phyloP scores from a whole-genome alignment of 1,140 invertebrate species.

The Drosophila melanogaster region DNA sequence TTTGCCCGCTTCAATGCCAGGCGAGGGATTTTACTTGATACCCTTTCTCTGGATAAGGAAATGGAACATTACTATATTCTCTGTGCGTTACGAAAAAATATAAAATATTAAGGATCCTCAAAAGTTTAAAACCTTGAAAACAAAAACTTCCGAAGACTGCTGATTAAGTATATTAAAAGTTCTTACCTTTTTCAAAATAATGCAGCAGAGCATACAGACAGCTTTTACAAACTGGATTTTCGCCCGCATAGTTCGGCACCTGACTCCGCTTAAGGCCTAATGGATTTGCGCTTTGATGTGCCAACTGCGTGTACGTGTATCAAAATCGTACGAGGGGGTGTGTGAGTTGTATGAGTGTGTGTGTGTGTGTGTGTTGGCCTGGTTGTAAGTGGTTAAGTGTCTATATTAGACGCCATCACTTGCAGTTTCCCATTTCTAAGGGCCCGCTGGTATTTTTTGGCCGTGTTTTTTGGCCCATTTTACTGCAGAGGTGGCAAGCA shows the following conservation, averaged over 20 bases:
- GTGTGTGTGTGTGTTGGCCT: constrained; percentile 24
- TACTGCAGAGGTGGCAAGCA: constrained; percentile 51
- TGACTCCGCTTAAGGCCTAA: constrained; percentile 64
- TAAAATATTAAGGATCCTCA: too few species aligned
- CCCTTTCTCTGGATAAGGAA: not conserved
- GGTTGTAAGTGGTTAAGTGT: constrained; percentile 67
- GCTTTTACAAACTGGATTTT: not conserved
- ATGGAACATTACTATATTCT: not conserved
- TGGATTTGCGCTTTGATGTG: constrained; percentile 82
- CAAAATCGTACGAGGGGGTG: constrained; percentile 31
- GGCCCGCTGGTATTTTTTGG: constrained; percentile 34
- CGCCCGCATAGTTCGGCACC: constrained; percentile 45
- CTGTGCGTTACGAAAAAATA: not conserved
- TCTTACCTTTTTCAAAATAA: not conserved
- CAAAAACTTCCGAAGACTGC: too few species aligned
- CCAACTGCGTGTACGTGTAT: constrained; percentile 51
- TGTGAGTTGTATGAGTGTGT: not conserved
- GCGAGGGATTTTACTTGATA: constrained; percentile 16
- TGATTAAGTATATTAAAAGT: not conserved
- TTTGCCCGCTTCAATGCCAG: constrained; percentile 23
- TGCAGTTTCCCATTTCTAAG: constrained; percentile 57
- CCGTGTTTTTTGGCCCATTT: constrained; percentile 48
- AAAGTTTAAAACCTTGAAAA: too few species aligned
- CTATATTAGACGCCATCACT: constrained; percentile 77
- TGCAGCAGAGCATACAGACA: not conserved